Conservation (phyloP, 1,140 invertebrate species). For the Neelides sp. region DNA sequence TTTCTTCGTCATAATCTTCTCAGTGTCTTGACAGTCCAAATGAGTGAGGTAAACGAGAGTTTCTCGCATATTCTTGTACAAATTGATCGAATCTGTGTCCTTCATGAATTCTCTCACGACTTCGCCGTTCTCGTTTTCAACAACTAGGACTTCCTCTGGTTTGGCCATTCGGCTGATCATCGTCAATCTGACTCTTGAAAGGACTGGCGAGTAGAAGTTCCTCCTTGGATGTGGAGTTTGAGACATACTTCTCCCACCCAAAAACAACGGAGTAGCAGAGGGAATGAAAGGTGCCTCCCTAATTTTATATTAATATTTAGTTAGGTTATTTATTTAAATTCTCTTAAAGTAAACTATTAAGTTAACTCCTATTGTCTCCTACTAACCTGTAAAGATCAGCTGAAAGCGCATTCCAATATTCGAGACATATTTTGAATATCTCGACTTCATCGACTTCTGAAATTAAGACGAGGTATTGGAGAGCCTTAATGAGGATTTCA, state of each 20-base stretch:
- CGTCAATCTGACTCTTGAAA: conserved; percentile 73
- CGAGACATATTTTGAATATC: conserved; percentile 98
- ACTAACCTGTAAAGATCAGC: conserved; percentile 69
- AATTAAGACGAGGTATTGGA: conserved; percentile 89
- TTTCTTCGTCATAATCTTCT: conserved; percentile 98
- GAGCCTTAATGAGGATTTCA: conserved; percentile 60
- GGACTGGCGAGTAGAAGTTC: conserved; percentile 60
- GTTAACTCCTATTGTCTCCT: not conserved
- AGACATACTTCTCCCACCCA: conserved; percentile 27
- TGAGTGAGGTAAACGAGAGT: conserved; percentile 97
- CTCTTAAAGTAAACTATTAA: not conserved
- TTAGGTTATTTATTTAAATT: not conserved
- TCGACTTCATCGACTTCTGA: conserved; percentile 98
- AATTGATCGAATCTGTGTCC: conserved; percentile 97
- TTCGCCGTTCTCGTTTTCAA: conserved; percentile 99
- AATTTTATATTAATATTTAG: not conserved
- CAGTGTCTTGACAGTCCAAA: conserved; percentile 94
- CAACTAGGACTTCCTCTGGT: conserved; percentile 99
- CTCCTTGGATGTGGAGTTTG: conserved; percentile 43
- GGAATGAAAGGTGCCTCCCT: conserved; percentile 34
- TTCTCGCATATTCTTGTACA: conserved; percentile 99
- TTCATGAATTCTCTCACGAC: conserved; percentile 99
- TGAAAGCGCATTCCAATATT: conserved; percentile 93
- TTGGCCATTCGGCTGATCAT: conserved; percentile 99
- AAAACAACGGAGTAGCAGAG: conserved; percentile 34